A percentile compares a stretch with the other conserved stretches of the same genome.
These are phyloP conservation scores for Xyrichtys novacula DNA, from an alignment of 2,797 vertebrate genomes.

Conservation along the genomic window DNA sequence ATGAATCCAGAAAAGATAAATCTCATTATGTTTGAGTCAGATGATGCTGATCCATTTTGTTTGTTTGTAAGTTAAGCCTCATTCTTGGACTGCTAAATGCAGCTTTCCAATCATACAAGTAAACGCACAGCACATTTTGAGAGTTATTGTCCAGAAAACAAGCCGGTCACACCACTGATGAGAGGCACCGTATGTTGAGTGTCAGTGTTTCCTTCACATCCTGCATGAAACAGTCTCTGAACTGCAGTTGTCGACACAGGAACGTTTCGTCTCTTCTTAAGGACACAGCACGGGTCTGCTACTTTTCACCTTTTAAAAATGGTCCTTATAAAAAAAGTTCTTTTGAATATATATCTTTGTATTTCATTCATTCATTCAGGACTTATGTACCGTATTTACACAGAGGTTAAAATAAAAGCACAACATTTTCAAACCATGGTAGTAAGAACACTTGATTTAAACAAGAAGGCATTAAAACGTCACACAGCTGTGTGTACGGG, in stretches of 20 bases:
- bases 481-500: conserved; percentile 60
- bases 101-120: background rate
- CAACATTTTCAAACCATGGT: conserved; percentile 63
- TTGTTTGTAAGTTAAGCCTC: conserved; percentile 1
- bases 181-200: conserved; percentile 32
- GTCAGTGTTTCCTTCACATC: conserved; percentile 39
- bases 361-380: conserved; percentile 78
- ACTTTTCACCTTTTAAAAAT: conserved; percentile 40
- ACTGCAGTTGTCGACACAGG: conserved; percentile 9
- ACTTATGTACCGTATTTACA: conserved; percentile 85
- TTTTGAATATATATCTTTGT: conserved; percentile 84
- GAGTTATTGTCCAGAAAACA: conserved; percentile 3
- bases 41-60: background rate
- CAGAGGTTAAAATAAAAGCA: conserved; percentile 77
- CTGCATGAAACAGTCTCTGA: conserved; percentile 21
- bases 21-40: conserved; percentile 7
- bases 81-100: background rate
- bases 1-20: conserved; percentile 7
- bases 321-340: conserved; percentile 63
- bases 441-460: conserved; percentile 72
- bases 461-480: conserved; percentile 61
- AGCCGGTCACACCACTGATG: conserved; percentile 20
- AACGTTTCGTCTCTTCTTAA: conserved; percentile 4
- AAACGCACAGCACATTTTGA: conserved; percentile 9
- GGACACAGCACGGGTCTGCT: conserved; percentile 31